Evolutionary conservation across 2,113 vertebrate species (phyloP), one percentile per base, ranked within the genome.

Genomic region (Gnathonemus longibarbis): DNA sequence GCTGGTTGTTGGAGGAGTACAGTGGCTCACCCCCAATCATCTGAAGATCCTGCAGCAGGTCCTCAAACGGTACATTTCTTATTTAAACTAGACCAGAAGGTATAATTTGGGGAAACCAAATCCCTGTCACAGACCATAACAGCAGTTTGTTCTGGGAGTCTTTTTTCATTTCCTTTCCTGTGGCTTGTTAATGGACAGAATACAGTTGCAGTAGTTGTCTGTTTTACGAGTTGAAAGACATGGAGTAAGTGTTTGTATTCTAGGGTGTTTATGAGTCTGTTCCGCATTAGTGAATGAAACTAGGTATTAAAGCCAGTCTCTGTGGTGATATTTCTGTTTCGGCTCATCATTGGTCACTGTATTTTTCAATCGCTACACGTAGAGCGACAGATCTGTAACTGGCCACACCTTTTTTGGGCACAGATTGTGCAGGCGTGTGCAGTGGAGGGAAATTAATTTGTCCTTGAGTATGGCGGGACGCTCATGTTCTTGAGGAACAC

Each of bases 1-100:
- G 90, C 94, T 99, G 94, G 97, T 99, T 89, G 97, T 97, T 94
- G 98, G 98, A 89, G 98, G 98, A 45, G 98, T 99, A 93, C 98
- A 99, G 93, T 99, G 98, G 98, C 97, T 99, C 85, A 98, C 96
- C 94, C 94, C 95, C 66, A 95, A 97, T 93, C 98, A 99, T 91
- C 94, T 99, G 92, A 95, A 94, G 92, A 98, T 96, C 88, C 95
- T 99, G 91, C 95, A 95, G 66, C 97, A 97, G 56, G 96, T 99
- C 88, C 94, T 99, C 90, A 94, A 96, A 90, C 97, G 97, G 98
- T 98, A 95, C 94, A 27, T 4, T 5, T 35, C 62, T 10, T 24
- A 58, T 88, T 88, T 27, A n/a, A 58, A 39, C 21, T 58, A 88
- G 35, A 21, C 2, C 11, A 88, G 86, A 15, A 17, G 87, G 35